Conservation (phyloP, 92 coral and sea anemone genomes). For the Desmophyllum pertusum region DNA sequence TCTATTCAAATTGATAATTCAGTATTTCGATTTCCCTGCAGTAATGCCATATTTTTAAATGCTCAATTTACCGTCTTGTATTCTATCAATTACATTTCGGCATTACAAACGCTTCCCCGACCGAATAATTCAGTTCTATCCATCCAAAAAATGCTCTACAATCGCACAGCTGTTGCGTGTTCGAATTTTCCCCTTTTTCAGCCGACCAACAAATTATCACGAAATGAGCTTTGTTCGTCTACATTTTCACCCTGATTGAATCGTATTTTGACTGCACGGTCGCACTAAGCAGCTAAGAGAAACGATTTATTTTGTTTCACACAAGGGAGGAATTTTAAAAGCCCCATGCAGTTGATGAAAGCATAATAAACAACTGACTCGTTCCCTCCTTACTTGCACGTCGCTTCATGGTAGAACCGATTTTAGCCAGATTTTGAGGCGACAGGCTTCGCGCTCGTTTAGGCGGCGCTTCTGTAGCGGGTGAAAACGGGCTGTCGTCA, state of each 20-base stretch:
- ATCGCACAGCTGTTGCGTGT: neutral
- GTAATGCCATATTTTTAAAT: neutral
- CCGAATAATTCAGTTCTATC: neutral
- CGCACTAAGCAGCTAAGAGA: neutral
- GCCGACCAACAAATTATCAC: neutral
- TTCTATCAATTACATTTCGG: conserved; percentile 6
- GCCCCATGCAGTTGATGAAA: neutral
- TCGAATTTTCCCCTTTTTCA: neutral
- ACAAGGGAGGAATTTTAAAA: neutral
- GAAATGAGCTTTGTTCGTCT: neutral
- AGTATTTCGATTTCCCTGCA: neutral
- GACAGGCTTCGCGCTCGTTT: conserved; percentile 88
- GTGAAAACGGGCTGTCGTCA: conserved; percentile 82
- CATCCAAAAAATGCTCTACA: neutral
- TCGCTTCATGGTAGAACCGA: conserved; percentile 27
- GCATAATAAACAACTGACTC: neutral
- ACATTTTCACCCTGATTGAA: neutral
- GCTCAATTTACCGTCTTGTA: neutral
- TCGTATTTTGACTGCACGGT: neutral
- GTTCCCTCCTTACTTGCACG: conserved; percentile 37
- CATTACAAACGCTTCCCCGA: neutral
- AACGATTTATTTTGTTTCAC: neutral
- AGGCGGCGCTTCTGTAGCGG: conserved; percentile 40
- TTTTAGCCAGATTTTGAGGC: conserved; percentile 59
- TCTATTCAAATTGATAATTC: neutral